These are phyloP conservation scores for Leucania comma DNA, from an alignment of 2,888 invertebrate genomes.

Conservation along the genomic window DNA sequence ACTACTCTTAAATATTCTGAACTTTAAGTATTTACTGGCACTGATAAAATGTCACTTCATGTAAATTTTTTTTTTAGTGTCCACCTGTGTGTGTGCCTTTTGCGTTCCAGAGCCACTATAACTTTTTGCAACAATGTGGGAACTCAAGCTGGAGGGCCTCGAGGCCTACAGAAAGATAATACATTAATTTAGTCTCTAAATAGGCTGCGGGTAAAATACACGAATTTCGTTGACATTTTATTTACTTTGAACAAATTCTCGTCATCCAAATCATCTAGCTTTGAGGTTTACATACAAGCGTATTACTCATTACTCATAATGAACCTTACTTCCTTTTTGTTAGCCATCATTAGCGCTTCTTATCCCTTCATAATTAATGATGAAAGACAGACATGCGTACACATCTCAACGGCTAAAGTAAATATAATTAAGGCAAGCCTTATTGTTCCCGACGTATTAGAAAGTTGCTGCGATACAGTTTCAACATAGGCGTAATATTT, in stretches of 20 bases:
- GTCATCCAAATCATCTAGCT: not conserved
- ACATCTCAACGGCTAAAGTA: constrained; percentile 20
- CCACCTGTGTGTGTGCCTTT: too few relatives aligned
- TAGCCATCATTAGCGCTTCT: constrained; percentile 33
- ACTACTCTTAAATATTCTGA: too few relatives aligned
- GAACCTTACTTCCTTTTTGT: constrained; percentile 10
- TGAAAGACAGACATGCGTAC: constrained; percentile 22
- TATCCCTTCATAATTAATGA: constrained; percentile 40
- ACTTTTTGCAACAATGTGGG: too few relatives aligned
- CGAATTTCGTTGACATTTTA: not conserved
- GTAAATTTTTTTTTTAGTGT: too few relatives aligned
- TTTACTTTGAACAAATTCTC: constrained; percentile 10
- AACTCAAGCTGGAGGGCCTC: too few relatives aligned
- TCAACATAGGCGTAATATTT: not conserved
- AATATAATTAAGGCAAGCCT: constrained; percentile 45
- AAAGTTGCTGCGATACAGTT: not conserved
- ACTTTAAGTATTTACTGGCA: too few relatives aligned
- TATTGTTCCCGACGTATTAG: constrained; percentile 38
- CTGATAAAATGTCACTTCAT: too few relatives aligned
- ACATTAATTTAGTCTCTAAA: not conserved
- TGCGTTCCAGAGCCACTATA: too few relatives aligned
- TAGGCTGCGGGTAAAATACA: not conserved
- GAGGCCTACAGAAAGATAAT: too few relatives aligned
- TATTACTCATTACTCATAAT: constrained; percentile 23
- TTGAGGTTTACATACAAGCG: constrained; percentile 11